A percentile compares a stretch with the other conserved stretches of the same genome.
These are phyloP conservation scores for Leuciscus waleckii DNA, from an alignment of 2,797 vertebrate genomes.

Conservation along the genomic window DNA sequence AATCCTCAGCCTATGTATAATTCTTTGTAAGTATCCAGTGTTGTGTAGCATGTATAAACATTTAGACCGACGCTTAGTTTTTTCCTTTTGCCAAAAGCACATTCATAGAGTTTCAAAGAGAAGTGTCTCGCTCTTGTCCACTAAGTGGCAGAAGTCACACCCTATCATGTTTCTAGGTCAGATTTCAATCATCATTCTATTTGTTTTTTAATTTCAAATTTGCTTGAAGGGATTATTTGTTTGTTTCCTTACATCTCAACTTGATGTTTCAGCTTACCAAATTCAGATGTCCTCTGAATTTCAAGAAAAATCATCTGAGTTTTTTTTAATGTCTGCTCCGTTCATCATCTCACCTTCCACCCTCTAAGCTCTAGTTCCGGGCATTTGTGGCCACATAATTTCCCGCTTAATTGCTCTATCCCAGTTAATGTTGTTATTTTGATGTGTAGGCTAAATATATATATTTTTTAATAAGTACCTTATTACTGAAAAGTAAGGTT, in stretches of 20 bases:
- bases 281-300: neutral
- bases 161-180: neutral
- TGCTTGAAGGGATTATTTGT: neutral
- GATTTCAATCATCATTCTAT: neutral
- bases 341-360: neutral
- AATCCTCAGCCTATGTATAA: neutral
- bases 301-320: neutral
- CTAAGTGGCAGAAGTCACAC: constrained; percentile 43
- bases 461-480: neutral
- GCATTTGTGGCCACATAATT: neutral
- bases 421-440: neutral
- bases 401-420: neutral
- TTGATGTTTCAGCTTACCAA: too few species aligned
- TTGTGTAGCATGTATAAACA: too few species aligned
- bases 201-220: neutral
- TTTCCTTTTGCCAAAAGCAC: neutral
- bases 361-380: neutral
- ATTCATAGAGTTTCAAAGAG: neutral
- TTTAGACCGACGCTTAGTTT: neutral
- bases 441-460: neutral
- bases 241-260: neutral
- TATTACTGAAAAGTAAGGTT: neutral
- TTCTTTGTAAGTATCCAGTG: neutral
- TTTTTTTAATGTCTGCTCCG: neutral
- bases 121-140: constrained; percentile 9